Evolutionary conservation across 2,888 invertebrate species (phyloP).

Genomic region (Notodonta ziczac): DNA sequence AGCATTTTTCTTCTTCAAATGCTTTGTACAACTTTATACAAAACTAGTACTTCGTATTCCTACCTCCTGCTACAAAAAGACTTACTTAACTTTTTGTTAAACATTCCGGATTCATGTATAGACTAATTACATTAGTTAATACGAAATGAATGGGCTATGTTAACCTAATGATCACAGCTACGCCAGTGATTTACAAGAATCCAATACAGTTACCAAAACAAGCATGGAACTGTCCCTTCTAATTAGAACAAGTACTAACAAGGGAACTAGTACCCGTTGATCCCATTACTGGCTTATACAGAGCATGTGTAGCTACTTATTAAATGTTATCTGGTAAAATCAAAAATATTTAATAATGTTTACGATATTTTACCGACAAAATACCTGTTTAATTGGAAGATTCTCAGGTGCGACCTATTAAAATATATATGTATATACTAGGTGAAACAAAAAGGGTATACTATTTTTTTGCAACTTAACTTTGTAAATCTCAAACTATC

Average conservation of each 20-base stretch:
- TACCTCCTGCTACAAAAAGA: too few relatives aligned
- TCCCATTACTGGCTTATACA: conserved; percentile 49
- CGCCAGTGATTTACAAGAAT: conserved; percentile 44
- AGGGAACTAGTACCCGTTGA: conserved; percentile 42
- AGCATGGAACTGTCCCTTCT: conserved; percentile 52
- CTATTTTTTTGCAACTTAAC: too few relatives aligned
- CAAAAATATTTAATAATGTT: neutral
- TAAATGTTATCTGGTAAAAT: conserved; percentile 47
- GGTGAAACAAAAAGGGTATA: too few relatives aligned
- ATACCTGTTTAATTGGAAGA: conserved; percentile 54
- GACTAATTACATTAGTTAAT: conserved; percentile 16
- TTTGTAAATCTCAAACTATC: too few relatives aligned
- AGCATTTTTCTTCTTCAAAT: too few relatives aligned
- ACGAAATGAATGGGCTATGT: conserved; percentile 32
- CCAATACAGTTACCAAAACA: conserved; percentile 43
- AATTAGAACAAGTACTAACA: conserved; percentile 59
- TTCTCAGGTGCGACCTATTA: conserved; percentile 57
- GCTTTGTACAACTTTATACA: too few relatives aligned
- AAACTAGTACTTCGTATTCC: too few relatives aligned
- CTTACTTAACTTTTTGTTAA: neutral
- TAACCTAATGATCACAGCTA: conserved; percentile 38
- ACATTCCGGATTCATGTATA: conserved; percentile 3
- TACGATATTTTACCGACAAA: conserved; percentile 33
- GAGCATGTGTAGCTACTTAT: conserved; percentile 54
- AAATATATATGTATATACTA: too few relatives aligned